phyloP scores from a whole-genome alignment of 2,113 vertebrate genomes.

The Heterotis niloticus region DNA sequence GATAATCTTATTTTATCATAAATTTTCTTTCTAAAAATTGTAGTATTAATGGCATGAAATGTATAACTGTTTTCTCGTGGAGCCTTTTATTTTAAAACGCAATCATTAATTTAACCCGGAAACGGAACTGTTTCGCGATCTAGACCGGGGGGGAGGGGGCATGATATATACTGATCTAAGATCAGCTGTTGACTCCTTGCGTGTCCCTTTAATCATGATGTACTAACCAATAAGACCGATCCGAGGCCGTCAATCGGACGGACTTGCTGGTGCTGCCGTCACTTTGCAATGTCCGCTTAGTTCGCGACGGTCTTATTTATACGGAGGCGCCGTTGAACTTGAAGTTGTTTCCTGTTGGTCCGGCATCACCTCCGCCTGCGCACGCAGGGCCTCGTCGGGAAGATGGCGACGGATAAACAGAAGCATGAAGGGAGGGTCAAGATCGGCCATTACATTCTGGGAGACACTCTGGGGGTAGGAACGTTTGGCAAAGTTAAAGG shows the following conservation, averaged over 20 bases:
- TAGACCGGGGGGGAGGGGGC: background rate
- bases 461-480: conserved; percentile 91
- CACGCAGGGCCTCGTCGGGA: conserved; percentile 71
- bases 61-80: too few relatives aligned
- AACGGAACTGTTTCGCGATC: background rate
- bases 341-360: conserved; percentile 13
- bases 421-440: conserved; percentile 95
- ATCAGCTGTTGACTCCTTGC: background rate
- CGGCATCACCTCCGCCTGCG: conserved; percentile 36
- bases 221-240: background rate
- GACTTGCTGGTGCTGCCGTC: background rate
- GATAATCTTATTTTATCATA: too few relatives aligned
- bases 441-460: conserved; percentile 92
- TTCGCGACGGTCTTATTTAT: background rate
- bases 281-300: background rate
- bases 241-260: too few relatives aligned
- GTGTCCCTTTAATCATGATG: background rate
- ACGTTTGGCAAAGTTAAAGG: conserved; percentile 98
- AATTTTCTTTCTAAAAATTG: too few relatives aligned
- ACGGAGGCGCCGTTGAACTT: background rate
- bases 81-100: background rate
- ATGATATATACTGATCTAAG: background rate
- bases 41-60: too few relatives aligned
- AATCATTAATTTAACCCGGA: background rate
- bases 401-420: conserved; percentile 93